Conservation (phyloP, 2,797 vertebrate genomes). For the Prunella strophiata region DNA sequence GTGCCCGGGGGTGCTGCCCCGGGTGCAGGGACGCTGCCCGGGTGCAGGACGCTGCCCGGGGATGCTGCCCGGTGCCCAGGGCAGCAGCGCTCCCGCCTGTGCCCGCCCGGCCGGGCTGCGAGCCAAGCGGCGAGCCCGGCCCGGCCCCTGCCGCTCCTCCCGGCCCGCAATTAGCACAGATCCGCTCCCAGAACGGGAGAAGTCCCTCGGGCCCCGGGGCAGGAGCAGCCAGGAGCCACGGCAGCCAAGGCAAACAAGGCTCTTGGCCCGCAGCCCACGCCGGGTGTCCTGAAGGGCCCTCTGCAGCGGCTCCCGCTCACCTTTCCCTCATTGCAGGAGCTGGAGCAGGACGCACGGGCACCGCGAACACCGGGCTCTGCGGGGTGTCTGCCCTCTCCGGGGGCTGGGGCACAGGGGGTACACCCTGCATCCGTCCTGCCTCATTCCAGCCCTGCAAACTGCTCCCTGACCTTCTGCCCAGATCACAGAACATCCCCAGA, state of each 20-base stretch:
- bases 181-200: slow-evolving; percentile 2
- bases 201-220: slow-evolving; percentile 18
- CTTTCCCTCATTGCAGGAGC: background rate
- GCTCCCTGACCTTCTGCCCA: background rate
- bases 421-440: too few relatives aligned
- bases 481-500: fast-evolving
- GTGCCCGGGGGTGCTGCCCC: too few relatives aligned
- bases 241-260: slow-evolving; percentile 57
- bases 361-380: fast-evolving
- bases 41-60: too few relatives aligned
- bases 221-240: background rate
- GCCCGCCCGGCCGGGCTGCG: too few relatives aligned
- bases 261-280: background rate
- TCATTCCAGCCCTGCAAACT: fast-evolving
- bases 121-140: background rate
- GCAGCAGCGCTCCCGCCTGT: background rate
- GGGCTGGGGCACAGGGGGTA: fast-evolving
- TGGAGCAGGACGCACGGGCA: fast-evolving
- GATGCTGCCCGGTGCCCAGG: fast-evolving
- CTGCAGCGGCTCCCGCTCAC: background rate
- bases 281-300: slow-evolving; percentile 44
- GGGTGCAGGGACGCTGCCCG: too few relatives aligned
- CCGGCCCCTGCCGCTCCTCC: background rate
- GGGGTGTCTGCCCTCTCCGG: fast-evolving
- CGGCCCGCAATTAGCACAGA: background rate